Evolutionary conservation across 1,140 invertebrate genomes (phyloP).

Genomic region (Caerostris darwini): DNA sequence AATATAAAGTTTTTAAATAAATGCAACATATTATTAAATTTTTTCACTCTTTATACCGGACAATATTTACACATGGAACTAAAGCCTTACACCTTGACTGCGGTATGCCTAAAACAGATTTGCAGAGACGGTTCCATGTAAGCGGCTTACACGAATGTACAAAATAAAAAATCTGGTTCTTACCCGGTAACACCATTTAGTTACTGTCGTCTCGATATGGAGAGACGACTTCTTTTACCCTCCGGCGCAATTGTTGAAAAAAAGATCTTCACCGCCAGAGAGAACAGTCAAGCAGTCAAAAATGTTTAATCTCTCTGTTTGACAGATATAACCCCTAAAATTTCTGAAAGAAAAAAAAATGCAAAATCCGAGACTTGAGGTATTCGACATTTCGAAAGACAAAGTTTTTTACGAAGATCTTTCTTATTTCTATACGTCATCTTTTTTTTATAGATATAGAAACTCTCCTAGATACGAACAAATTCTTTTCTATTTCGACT

Average conservation of each 20-base stretch:
- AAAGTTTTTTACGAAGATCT: neutral
- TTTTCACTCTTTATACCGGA: neutral
- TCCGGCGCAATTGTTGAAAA: neutral
- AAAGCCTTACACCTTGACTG: neutral
- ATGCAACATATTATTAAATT: too few species aligned
- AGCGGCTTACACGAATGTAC: neutral
- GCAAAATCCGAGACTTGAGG: neutral
- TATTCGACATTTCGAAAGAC: conserved; percentile 12
- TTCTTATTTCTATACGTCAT: neutral
- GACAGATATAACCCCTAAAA: conserved; percentile 38
- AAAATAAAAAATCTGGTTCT: neutral
- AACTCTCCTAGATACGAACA: neutral
- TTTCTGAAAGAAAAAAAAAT: conserved; percentile 8
- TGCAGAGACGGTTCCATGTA: neutral
- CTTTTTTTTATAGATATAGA: neutral
- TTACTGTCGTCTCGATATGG: neutral
- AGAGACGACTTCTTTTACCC: neutral
- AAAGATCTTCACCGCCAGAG: neutral
- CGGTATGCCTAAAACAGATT: neutral
- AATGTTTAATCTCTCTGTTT: conserved; percentile 42
- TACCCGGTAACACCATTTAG: neutral
- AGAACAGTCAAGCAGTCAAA: neutral
- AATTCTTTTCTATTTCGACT: conserved; percentile 39
- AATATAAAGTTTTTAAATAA: too few species aligned
- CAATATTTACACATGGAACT: neutral